phyloP scores from a whole-genome alignment of 2,888 invertebrate genomes.

The Drosophila helvetica region DNA sequence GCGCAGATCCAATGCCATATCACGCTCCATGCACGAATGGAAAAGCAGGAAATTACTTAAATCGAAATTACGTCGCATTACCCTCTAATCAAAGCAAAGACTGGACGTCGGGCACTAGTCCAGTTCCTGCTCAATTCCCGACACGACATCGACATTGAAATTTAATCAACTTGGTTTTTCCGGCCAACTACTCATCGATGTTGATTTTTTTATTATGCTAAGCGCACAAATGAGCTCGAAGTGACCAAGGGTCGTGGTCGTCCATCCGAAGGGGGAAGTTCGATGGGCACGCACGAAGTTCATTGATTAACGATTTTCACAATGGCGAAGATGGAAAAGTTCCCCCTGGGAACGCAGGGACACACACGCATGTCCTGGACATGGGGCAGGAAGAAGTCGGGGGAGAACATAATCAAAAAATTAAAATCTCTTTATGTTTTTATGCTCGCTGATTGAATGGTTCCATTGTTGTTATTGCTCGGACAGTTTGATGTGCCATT shows the following conservation, averaged over 20 bases:
- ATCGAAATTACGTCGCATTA: conserved; percentile 79
- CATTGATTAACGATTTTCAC: conserved; percentile 78
- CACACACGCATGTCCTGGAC: conserved; percentile 47
- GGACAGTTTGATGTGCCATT: conserved; percentile 76
- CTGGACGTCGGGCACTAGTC: conserved; percentile 5
- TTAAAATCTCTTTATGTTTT: conserved; percentile 84
- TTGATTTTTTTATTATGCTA: conserved; percentile 77
- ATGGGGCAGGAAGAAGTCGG: conserved; percentile 26
- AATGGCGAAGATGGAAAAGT: conserved; percentile 42
- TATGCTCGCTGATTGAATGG: conserved; percentile 81
- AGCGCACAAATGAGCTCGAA: conserved; percentile 69
- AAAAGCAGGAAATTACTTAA: conserved; percentile 74
- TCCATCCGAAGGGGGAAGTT: conserved; percentile 15
- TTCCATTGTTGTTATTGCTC: conserved; percentile 77
- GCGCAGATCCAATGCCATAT: conserved; percentile 27
- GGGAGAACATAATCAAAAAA: conserved; percentile 82
- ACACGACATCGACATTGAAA: conserved; percentile 56
- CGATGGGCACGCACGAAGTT: conserved; percentile 57
- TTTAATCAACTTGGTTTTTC: conserved; percentile 74
- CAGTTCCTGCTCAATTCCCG: conserved; percentile 27
- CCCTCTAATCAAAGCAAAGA: conserved; percentile 12
- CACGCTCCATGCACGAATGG: conserved; percentile 50
- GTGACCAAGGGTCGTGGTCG: conserved; percentile 69
- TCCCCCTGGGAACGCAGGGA: conserved; percentile 55
- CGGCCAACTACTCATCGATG: conserved; percentile 57